Evolutionary conservation across 2,888 invertebrate genomes (phyloP).

Genomic region (Tillus elongatus): DNA sequence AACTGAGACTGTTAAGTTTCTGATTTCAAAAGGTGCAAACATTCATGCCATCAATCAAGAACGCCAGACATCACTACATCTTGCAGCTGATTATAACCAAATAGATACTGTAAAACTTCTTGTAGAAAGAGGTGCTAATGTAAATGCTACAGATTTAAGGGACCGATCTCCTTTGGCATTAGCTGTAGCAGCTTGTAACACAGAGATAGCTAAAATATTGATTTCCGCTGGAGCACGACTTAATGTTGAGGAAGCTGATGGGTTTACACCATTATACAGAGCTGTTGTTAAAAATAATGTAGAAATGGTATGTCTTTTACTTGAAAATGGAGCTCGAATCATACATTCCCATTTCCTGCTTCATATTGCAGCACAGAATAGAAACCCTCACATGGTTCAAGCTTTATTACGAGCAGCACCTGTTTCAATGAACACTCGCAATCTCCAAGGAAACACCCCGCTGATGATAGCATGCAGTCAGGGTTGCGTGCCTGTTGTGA

Average conservation of each 20-base stretch:
- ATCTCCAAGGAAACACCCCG: constrained; percentile 60
- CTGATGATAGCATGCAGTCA: constrained; percentile 48
- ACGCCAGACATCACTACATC: constrained; percentile 49
- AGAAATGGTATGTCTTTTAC: constrained; percentile 49
- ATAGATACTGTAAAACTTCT: constrained; percentile 45
- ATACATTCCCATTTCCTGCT: constrained; percentile 61
- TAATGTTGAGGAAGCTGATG: constrained; percentile 61
- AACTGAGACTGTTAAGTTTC: constrained; percentile 45
- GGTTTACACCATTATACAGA: constrained; percentile 61
- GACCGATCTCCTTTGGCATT: constrained; percentile 44
- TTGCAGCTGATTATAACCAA: constrained; percentile 51
- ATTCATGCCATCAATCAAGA: constrained; percentile 39
- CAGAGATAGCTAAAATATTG: constrained; percentile 42
- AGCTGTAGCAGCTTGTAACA: constrained; percentile 39
- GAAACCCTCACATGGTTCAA: constrained; percentile 51
- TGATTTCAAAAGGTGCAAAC: constrained; percentile 25
- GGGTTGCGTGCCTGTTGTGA: constrained; percentile 13
- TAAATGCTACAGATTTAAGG: constrained; percentile 46
- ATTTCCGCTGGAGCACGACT: constrained; percentile 53
- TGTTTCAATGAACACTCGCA: constrained; percentile 51
- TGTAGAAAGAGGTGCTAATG: constrained; percentile 50
- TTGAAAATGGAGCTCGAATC: constrained; percentile 58
- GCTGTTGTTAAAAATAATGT: constrained; percentile 59
- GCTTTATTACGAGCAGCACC: constrained; percentile 49
- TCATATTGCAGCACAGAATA: constrained; percentile 56